phyloP scores from a whole-genome alignment of 2,888 invertebrate genomes.

The Himalopsyche anomala region DNA sequence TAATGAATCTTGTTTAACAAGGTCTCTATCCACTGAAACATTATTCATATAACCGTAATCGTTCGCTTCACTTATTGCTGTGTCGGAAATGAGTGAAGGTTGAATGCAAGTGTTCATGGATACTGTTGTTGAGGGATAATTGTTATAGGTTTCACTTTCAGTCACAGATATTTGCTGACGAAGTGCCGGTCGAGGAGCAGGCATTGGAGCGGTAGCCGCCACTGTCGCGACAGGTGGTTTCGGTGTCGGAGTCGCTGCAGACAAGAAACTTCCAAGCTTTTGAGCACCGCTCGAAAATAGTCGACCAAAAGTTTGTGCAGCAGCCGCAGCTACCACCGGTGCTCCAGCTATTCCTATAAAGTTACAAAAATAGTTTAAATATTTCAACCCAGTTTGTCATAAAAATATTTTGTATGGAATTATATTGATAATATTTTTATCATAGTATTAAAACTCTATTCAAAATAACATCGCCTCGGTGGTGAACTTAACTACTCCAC shows the following conservation, averaged over 20 bases:
- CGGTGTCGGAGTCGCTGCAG: conserved; percentile 73
- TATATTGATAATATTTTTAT: no score
- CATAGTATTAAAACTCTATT: no score
- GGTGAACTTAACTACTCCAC: no score
- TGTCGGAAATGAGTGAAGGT: conserved; percentile 53
- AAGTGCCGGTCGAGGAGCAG: conserved; percentile 61
- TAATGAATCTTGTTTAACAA: conserved; percentile 56
- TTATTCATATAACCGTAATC: conserved; percentile 52
- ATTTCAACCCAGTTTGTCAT: no score
- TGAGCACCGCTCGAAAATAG: conserved; percentile 76
- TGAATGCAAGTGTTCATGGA: conserved; percentile 56
- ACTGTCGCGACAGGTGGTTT: conserved; percentile 71
- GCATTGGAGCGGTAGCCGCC: conserved; percentile 72
- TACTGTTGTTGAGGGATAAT: conserved; percentile 54
- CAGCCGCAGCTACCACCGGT: conserved; percentile 68
- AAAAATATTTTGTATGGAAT: no score
- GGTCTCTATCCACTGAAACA: conserved; percentile 57
- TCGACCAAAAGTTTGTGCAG: conserved; percentile 75
- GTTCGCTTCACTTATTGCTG: conserved; percentile 59
- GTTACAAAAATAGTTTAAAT: neutral
- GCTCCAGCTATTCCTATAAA: conserved; percentile 64
- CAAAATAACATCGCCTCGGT: no score
- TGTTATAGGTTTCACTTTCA: conserved; percentile 60
- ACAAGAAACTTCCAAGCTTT: conserved; percentile 75
- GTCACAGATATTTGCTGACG: conserved; percentile 73